A percentile compares a stretch with the other conserved stretches of the same genome.
Evolutionary conservation across 2,797 vertebrate species (phyloP).

Genomic region (Otus scops): DNA sequence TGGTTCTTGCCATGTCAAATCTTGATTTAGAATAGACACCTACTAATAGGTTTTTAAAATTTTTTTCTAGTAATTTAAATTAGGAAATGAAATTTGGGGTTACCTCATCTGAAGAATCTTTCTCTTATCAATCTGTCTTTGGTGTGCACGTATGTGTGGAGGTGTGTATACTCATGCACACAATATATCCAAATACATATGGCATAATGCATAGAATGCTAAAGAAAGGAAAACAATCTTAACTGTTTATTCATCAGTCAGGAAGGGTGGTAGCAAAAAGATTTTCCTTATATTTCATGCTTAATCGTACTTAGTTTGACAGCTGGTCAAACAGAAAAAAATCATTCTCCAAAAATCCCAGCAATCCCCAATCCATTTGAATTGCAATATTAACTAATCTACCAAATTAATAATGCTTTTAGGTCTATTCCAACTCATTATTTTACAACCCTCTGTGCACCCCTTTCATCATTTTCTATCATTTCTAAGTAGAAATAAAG

Average conservation of each 20-base stretch:
- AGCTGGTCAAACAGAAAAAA: background rate
- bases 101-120: background rate
- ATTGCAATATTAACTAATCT: background rate
- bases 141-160: background rate
- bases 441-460: background rate
- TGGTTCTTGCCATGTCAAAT: background rate
- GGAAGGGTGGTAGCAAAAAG: background rate
- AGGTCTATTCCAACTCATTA: background rate
- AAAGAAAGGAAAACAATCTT: background rate
- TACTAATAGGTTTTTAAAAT: rapidly evolving
- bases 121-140: background rate
- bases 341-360: background rate
- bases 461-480: background rate
- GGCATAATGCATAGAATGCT: background rate
- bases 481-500: background rate
- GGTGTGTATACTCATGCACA: rapidly evolving
- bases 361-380: background rate
- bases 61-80: background rate
- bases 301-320: background rate
- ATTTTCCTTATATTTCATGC: background rate
- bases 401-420: background rate
- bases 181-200: background rate
- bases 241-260: background rate
- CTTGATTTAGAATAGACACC: background rate
- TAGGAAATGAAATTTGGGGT: background rate